phyloP scores from a whole-genome alignment of 2,888 invertebrate species.

The Drosophila quinaria region DNA sequence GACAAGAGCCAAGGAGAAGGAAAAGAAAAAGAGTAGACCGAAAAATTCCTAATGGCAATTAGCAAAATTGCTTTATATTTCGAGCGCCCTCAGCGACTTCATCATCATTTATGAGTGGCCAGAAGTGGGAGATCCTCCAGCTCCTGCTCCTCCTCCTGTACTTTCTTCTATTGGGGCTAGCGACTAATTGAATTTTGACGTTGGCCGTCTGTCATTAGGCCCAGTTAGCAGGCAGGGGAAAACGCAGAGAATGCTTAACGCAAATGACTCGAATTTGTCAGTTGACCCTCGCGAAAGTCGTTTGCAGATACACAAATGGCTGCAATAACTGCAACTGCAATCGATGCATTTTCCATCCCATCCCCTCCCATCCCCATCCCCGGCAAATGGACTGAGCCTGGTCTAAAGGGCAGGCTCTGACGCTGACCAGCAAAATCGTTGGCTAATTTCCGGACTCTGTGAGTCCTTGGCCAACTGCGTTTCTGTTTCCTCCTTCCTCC shows the following conservation, averaged over 20 bases:
- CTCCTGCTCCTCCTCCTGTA: neutral
- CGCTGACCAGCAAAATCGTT: constrained; percentile 42
- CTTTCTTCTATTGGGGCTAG: constrained; percentile 10
- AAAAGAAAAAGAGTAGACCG: constrained; percentile 40
- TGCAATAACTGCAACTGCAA: constrained; percentile 69
- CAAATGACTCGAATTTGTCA: constrained; percentile 72
- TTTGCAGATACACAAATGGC: constrained; percentile 55
- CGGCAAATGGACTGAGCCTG: neutral
- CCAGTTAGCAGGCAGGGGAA: constrained; percentile 43
- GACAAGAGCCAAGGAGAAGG: neutral
- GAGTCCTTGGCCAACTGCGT: constrained; percentile 34
- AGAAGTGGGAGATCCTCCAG: neutral
- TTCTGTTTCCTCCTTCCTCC: neutral
- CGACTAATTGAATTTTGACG: constrained; percentile 78
- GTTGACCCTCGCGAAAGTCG: constrained; percentile 1
- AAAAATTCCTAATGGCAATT: constrained; percentile 85
- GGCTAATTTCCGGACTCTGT: constrained; percentile 62
- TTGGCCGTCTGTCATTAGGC: constrained; percentile 65
- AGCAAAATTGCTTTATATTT: constrained; percentile 85
- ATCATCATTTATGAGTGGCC: constrained; percentile 73
- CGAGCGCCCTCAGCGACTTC: constrained; percentile 55
- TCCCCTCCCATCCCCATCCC: neutral
- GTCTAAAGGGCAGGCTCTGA: neutral
- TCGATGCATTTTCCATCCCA: constrained; percentile 42
- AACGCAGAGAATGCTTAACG: constrained; percentile 57